Percentiles rank a stretch among this genome's conserved stretches.
phyloP scores from a whole-genome alignment of 2,888 invertebrate genomes.

The Thereva unica region DNA sequence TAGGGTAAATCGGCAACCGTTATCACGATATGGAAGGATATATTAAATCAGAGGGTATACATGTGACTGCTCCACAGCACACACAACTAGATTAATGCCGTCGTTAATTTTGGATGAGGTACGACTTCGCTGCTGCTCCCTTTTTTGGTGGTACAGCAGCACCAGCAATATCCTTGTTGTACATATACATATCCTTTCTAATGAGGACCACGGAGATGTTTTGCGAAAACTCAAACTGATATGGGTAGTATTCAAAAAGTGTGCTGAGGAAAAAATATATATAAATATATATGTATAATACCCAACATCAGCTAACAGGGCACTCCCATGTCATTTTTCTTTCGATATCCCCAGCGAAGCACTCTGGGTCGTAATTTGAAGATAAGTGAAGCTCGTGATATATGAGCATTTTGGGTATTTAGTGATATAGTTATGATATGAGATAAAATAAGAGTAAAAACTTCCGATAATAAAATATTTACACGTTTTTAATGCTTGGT shows the following conservation, averaged over 20 bases:
- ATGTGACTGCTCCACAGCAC: not conserved
- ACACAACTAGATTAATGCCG: constrained; percentile 23
- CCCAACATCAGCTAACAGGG: not conserved
- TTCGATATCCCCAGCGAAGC: constrained; percentile 5
- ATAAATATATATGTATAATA: no score
- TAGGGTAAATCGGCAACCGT: constrained; percentile 9
- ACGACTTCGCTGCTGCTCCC: not conserved
- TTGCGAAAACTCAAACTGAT: constrained; percentile 14
- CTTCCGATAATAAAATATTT: not conserved
- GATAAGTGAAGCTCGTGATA: constrained; percentile 2
- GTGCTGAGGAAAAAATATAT: no score
- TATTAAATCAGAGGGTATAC: constrained; percentile 13
- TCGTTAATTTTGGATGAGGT: constrained; percentile 30
- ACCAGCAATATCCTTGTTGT: no score
- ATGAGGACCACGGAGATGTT: constrained; percentile 27
- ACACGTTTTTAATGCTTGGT: not conserved
- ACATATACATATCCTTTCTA: constrained; percentile 5
- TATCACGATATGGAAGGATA: not conserved
- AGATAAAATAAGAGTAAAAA: no score
- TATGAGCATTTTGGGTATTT: no score
- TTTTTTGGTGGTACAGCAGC: no score
- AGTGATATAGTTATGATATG: no score
- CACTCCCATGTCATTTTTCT: constrained; percentile 32
- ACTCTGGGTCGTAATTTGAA: constrained; percentile 19
- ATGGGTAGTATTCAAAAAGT: constrained; percentile 2